Evolutionary conservation across 2,888 invertebrate species (phyloP).

Genomic region (Nipponacmea schrenckii): DNA sequence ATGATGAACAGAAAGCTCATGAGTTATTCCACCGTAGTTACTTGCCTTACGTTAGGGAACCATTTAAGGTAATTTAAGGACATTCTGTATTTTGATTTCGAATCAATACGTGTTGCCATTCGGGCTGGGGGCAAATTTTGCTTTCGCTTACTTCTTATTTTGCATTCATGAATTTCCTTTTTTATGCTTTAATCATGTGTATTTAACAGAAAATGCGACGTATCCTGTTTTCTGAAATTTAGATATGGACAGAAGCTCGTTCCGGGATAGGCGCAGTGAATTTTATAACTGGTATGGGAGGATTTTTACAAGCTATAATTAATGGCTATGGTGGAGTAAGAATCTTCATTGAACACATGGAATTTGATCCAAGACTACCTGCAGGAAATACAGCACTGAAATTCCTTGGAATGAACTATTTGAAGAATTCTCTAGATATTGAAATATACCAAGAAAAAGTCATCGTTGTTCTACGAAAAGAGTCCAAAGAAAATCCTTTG

Average conservation of each 20-base stretch:
- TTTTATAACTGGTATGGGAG: slow-evolving; percentile 67
- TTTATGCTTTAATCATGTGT: too few relatives aligned
- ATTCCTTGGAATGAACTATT: slow-evolving; percentile 22
- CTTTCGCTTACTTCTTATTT: too few relatives aligned
- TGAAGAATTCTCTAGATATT: slow-evolving; percentile 19
- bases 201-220: too few relatives aligned
- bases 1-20: slow-evolving; percentile 52
- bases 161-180: too few relatives aligned
- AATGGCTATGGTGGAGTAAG: slow-evolving; percentile 65
- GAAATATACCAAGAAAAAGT: slow-evolving; percentile 9
- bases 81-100: neutral
- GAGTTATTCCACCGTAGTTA: slow-evolving; percentile 51
- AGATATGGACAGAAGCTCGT: slow-evolving; percentile 65
- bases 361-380: slow-evolving; percentile 44
- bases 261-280: slow-evolving; percentile 59
- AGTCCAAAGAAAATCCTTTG: neutral
- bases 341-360: slow-evolving; percentile 31
- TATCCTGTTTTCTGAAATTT: too few relatives aligned
- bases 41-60: slow-evolving; percentile 53
- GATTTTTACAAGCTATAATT: slow-evolving; percentile 64
- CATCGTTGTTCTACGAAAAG: neutral
- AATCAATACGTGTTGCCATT: too few relatives aligned
- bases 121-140: too few relatives aligned
- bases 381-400: slow-evolving; percentile 35
- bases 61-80: slow-evolving; percentile 55